Percentiles rank a stretch among this genome's conserved stretches.
phyloP scores from a whole-genome alignment of 2,797 vertebrate genomes.

The Cryptoblepharus egeriae region DNA sequence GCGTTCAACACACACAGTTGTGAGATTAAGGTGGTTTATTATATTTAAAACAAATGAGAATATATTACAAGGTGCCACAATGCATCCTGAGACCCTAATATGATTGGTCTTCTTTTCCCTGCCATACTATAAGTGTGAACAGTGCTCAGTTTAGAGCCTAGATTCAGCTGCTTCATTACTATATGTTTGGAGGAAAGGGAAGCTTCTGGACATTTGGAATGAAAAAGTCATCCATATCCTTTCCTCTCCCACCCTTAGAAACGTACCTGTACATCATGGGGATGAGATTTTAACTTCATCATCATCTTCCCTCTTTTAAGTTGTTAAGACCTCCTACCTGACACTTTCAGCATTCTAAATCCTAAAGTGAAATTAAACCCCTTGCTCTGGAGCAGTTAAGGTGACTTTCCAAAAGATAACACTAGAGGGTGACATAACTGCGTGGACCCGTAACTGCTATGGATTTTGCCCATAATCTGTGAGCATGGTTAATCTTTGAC shows the following conservation, averaged over 20 bases:
- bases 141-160: neutral
- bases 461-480: too few species aligned
- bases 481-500: neutral
- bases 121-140: neutral
- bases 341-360: neutral
- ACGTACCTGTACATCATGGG: neutral
- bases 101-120: neutral
- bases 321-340: too few species aligned
- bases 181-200: neutral
- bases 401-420: too few species aligned
- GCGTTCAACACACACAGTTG: too few species aligned
- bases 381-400: too few species aligned
- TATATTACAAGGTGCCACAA: neutral
- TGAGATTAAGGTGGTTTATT: neutral
- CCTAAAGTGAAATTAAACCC: too few species aligned
- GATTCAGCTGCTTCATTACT: neutral
- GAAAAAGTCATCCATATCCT: neutral
- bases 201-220: neutral
- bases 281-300: neutral
- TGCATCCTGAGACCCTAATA: neutral
- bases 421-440: too few species aligned
- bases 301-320: too few species aligned
- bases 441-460: too few species aligned
- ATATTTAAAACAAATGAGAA: too few species aligned
- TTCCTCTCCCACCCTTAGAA: neutral